Conservation (phyloP, 2,113 vertebrate species). For the Nyctibius bracteatus region DNA sequence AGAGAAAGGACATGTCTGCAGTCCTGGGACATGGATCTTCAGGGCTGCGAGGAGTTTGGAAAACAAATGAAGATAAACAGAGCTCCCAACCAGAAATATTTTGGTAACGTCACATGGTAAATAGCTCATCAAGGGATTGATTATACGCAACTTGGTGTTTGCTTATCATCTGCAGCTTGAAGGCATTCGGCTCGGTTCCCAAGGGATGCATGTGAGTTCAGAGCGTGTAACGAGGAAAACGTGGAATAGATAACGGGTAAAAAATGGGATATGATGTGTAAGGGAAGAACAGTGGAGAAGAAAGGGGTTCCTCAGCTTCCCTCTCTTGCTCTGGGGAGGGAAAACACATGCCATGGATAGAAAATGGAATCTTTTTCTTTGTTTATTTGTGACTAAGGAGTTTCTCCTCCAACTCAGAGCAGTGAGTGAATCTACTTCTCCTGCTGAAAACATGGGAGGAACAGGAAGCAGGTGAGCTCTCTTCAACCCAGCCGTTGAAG, state of each 20-base stretch:
- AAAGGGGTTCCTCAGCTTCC: not conserved
- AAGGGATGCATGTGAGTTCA: not conserved
- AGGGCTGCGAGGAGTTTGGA: not conserved
- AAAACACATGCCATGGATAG: rapidly evolving
- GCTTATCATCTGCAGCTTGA: conserved; percentile 7
- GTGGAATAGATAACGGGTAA: rapidly evolving
- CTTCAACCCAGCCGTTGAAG: not conserved
- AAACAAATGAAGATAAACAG: conserved; percentile 11
- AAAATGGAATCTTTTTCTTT: not conserved
- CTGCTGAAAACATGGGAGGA: not conserved
- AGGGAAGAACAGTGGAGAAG: not conserved
- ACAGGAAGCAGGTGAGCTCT: not conserved
- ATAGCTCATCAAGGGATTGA: conserved; percentile 24
- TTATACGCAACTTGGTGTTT: not conserved
- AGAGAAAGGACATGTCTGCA: not conserved
- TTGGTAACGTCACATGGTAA: conserved; percentile 3
- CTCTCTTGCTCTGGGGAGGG: not conserved
- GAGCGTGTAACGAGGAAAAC: not conserved
- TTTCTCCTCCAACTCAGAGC: not conserved
- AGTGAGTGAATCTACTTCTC: not conserved
- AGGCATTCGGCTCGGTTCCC: not conserved
- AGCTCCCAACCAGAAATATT: conserved; percentile 10
- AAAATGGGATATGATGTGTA: not conserved
- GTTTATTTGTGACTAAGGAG: not conserved
- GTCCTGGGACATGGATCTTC: not conserved